phyloP scores from a whole-genome alignment of 2,113 vertebrate genomes.

The Pterocles orientalis region DNA sequence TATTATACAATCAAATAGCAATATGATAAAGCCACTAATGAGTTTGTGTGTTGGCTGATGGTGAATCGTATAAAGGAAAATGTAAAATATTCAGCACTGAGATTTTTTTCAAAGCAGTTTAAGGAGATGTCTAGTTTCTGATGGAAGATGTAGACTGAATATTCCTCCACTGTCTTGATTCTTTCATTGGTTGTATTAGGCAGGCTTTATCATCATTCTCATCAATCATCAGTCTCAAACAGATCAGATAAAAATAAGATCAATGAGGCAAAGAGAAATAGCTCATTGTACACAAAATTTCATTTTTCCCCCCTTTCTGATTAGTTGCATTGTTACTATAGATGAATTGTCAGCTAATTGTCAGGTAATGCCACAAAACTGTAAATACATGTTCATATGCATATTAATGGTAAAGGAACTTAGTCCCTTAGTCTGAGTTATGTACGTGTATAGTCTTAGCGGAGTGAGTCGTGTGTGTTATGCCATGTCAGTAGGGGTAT shows the following conservation, averaged over 20 bases:
- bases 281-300: background rate
- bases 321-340: background rate
- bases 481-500: background rate
- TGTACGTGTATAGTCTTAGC: background rate
- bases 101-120: background rate
- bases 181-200: background rate
- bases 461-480: background rate
- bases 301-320: background rate
- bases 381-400: background rate
- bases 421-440: background rate
- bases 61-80: background rate
- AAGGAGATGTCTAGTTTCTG: background rate
- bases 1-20: background rate
- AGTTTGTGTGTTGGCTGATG: background rate
- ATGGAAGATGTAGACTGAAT: background rate
- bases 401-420: background rate
- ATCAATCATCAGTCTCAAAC: background rate
- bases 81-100: background rate
- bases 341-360: background rate
- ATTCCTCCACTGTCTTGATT: background rate
- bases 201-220: background rate
- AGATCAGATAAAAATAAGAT: background rate
- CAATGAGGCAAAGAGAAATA: constrained; percentile 10
- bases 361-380: background rate
- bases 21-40: background rate